A percentile compares a stretch with the other conserved stretches of the same genome.
phyloP scores from a whole-genome alignment of 2,888 invertebrate species.

The Acronicta aceris region DNA sequence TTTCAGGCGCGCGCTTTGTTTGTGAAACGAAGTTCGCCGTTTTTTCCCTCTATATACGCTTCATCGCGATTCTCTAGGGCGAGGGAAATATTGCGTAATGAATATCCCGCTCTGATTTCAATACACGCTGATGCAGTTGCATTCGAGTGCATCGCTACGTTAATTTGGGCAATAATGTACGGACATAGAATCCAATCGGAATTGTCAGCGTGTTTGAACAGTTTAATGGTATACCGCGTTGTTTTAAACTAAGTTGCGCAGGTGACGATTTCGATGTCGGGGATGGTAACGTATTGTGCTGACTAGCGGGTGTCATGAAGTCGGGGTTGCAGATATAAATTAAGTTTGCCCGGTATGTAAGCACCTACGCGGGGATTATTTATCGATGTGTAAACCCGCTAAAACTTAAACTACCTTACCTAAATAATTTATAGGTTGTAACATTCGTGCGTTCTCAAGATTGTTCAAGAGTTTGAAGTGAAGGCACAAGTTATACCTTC shows the following conservation, averaged over 20 bases:
- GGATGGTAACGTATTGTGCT: constrained; percentile 45
- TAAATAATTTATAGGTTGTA: constrained; percentile 75
- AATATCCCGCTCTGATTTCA: constrained; percentile 75
- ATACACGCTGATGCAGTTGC: constrained; percentile 54
- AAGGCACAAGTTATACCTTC: constrained; percentile 58
- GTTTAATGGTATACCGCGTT: constrained; percentile 45
- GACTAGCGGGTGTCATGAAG: constrained; percentile 36
- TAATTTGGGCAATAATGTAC: constrained; percentile 68
- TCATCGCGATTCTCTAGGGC: constrained; percentile 79
- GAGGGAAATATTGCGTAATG: constrained; percentile 80
- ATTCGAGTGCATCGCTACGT: constrained; percentile 60
- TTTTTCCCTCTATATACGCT: constrained; percentile 81
- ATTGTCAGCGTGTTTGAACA: constrained; percentile 40
- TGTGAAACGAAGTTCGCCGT: constrained; percentile 86
- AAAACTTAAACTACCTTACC: constrained; percentile 70
- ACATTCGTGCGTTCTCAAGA: constrained; percentile 67
- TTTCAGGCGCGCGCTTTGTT: constrained; percentile 85
- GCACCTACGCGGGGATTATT: constrained; percentile 64
- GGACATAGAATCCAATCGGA: constrained; percentile 38
- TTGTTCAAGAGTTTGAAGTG: constrained; percentile 70
- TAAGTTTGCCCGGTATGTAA: constrained; percentile 60
- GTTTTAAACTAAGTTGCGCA: constrained; percentile 47
- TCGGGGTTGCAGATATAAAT: constrained; percentile 54
- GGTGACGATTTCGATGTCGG: constrained; percentile 49
- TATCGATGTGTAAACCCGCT: constrained; percentile 68